A percentile compares a stretch with the other conserved stretches of the same genome.
Evolutionary conservation across 2,113 vertebrate genomes (phyloP).

Genomic region (Paracanthobrama guichenoti): DNA sequence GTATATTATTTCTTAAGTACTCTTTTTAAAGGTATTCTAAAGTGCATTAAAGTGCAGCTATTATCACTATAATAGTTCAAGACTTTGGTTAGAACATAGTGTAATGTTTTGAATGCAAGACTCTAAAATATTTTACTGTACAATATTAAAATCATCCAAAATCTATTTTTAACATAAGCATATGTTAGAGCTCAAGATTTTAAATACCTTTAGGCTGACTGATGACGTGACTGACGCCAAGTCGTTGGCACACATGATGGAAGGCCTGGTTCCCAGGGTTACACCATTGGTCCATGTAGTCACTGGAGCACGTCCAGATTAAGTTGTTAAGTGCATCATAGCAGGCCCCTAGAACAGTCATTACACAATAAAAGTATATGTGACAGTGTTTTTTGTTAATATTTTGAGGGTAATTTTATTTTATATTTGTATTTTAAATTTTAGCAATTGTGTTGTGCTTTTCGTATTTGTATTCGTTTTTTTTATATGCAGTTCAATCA

Average conservation of each 20-base stretch:
- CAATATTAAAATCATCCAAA: background rate
- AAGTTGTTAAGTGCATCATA: slow-evolving; percentile 97
- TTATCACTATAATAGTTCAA: background rate
- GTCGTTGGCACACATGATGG: slow-evolving; percentile 96
- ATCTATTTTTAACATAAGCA: background rate
- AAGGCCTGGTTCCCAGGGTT: slow-evolving; percentile 98
- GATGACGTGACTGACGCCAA: slow-evolving; percentile 94
- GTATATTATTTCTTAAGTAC: background rate
- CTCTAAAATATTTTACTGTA: background rate
- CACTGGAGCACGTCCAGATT: slow-evolving; percentile 97
- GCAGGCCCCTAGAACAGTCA: slow-evolving; percentile 82
- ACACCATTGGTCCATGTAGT: slow-evolving; percentile 98
- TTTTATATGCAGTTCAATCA: too few species aligned
- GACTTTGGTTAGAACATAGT: background rate
- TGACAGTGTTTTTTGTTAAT: background rate
- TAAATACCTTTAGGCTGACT: slow-evolving; percentile 88
- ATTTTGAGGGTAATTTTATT: background rate
- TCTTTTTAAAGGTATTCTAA: background rate
- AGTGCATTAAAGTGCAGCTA: background rate
- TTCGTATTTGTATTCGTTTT: background rate
- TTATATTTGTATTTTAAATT: background rate
- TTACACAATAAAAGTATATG: background rate
- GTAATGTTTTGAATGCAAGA: background rate
- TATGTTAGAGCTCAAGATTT: background rate
- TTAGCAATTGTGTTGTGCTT: too few species aligned